These are phyloP conservation scores for Nebria brevicollis DNA, from an alignment of 2,888 invertebrate genomes.

Conservation along the genomic window DNA sequence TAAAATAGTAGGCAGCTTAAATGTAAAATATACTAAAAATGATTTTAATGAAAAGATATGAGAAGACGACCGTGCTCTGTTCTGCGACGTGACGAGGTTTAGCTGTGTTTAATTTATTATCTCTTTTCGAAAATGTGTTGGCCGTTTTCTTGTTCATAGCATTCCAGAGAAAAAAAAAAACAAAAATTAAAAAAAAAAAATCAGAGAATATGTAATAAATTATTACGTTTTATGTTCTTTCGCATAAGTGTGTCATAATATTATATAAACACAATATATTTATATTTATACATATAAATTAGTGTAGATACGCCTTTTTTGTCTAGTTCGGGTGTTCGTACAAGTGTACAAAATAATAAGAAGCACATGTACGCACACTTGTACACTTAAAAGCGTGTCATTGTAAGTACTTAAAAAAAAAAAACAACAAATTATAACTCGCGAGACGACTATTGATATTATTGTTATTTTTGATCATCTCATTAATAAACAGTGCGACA, in stretches of 20 bases:
- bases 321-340: not conserved
- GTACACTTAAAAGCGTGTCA: not conserved
- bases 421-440: slow-evolving; percentile 28
- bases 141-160: slow-evolving; percentile 42
- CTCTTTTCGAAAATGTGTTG: slow-evolving; percentile 22
- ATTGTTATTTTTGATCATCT: slow-evolving; percentile 39
- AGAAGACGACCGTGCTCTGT: slow-evolving; percentile 31
- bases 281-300: slow-evolving; percentile 42
- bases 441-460: slow-evolving; percentile 37
- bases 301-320: not conserved
- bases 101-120: slow-evolving; percentile 30
- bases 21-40: not conserved
- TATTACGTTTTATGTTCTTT: slow-evolving; percentile 39
- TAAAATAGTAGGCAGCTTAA: slow-evolving; percentile 1
- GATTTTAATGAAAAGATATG: not conserved
- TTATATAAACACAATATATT: slow-evolving; percentile 31
- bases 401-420: slow-evolving; percentile 2
- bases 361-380: not conserved
- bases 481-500: slow-evolving; percentile 29
- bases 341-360: not conserved
- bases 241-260: slow-evolving; percentile 43
- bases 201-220: slow-evolving; percentile 6
- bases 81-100: slow-evolving; percentile 24
- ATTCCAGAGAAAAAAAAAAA: slow-evolving; percentile 24
- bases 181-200: too few relatives aligned